Evolutionary conservation across 2,888 invertebrate species (phyloP).

Genomic region (Polyploca ridens): DNA sequence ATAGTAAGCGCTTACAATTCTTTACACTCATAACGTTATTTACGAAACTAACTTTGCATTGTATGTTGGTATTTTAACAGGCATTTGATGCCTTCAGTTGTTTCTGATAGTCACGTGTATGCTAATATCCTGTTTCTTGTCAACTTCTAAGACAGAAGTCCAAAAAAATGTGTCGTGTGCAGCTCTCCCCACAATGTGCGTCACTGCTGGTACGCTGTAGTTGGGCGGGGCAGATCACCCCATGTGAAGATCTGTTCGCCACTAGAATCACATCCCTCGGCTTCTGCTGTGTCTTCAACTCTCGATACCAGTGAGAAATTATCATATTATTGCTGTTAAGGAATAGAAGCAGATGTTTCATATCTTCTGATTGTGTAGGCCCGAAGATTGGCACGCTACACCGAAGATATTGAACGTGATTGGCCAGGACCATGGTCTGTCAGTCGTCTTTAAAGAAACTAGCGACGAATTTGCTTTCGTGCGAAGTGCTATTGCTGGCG

Average conservation of each 20-base stretch:
- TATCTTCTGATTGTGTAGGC: conserved; percentile 24
- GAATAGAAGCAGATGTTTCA: neutral
- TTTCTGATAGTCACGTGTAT: too few species aligned
- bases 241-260: conserved; percentile 70
- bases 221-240: conserved; percentile 62
- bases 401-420: conserved; percentile 34
- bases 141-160: too few species aligned
- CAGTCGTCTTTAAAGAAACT: conserved; percentile 76
- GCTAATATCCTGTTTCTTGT: too few species aligned
- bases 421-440: conserved; percentile 69
- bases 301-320: conserved; percentile 55
- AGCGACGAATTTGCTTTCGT: conserved; percentile 79
- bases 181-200: conserved; percentile 75
- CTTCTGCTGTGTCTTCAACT: conserved; percentile 84
- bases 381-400: conserved; percentile 28
- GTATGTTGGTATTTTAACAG: too few species aligned
- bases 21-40: too few species aligned
- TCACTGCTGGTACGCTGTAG: conserved; percentile 68
- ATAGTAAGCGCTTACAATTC: too few species aligned
- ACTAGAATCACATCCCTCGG: conserved; percentile 77
- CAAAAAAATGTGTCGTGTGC: conserved; percentile 14
- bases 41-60: too few species aligned
- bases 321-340: neutral
- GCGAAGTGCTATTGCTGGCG: conserved; percentile 72
- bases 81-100: too few species aligned